Evolutionary conservation across 2,113 vertebrate species (phyloP).

Genomic region (Bombycilla garrulus): DNA sequence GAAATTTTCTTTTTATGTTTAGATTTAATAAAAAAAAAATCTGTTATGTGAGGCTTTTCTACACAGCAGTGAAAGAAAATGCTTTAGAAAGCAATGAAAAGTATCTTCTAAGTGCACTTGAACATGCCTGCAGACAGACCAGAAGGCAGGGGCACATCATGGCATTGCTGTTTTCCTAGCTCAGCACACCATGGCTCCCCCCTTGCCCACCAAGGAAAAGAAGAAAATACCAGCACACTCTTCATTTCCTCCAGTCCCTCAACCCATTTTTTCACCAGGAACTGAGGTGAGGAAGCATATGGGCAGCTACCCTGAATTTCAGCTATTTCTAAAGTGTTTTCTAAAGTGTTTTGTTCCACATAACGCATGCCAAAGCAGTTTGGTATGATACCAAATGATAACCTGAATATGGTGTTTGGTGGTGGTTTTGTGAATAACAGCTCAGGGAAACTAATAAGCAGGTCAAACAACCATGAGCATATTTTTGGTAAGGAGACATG

Average conservation of each 20-base stretch:
- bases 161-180: neutral
- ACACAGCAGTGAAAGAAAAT: neutral
- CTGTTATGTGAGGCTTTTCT: constrained; percentile 10
- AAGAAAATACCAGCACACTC: neutral
- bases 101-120: neutral
- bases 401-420: neutral
- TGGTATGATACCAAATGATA: neutral
- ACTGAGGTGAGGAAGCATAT: neutral
- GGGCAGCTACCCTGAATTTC: neutral
- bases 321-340: neutral
- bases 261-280: neutral
- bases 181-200: neutral
- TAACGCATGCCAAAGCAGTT: neutral
- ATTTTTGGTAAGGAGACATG: neutral
- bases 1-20: constrained; percentile 63
- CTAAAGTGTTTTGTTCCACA: neutral
- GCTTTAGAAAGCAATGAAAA: constrained; percentile 11
- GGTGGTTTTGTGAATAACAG: neutral
- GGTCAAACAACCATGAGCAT: neutral
- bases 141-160: neutral
- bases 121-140: neutral
- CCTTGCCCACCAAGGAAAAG: neutral
- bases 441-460: neutral
- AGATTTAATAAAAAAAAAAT: constrained; percentile 20
- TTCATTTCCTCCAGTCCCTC: neutral